Base-by-base conservation (phyloP, 2,113 vertebrate genomes). In the Silurus asotus region DNA sequence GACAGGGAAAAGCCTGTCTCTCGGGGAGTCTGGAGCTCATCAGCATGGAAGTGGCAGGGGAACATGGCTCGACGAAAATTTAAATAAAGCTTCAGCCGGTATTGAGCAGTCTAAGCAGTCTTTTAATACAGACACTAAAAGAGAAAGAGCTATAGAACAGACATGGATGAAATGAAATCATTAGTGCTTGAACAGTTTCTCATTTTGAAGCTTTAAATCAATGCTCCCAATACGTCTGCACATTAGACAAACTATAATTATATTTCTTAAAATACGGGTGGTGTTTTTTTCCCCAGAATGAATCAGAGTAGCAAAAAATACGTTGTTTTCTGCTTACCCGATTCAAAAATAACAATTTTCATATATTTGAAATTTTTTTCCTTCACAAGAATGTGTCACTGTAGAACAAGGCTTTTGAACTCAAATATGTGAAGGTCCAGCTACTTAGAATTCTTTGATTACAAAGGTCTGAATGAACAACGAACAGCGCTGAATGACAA, bases 1-100 rank as follows among this genome's bases (percentile, higher is more conserved):
- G 92, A 94, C 92, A 91, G 93, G 92, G 93, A 92, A 94, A 94
- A 90, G 90, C 91, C 88, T 88, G 92, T 94, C 93, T 94, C 93
- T 84, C 85, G 93, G 92, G 93, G 90, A 89, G 90, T 87, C 90
- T 90, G 88, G 88, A 91, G 90, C 90, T 92, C 90, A 88, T 92
- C 93, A 91, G 91, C 67, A 89, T 5, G 19, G 81, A 88, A 88
- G 78, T 83, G 59, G 67, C 81, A 83, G 81, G 19, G 55, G 87
- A 83, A 86, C 81, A 79, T 28, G 20, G 74, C 81, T 86, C 55
- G 55, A 72, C 45, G 7, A 86, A 88, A 64, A 84, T 86, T 58
- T 76, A 37, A 81, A 86, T 88, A 86, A 89, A 89, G 76, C 80
- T 65, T 70, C 72, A 45, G 81, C 51, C 77, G 56, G 56, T 48